Evolutionary conservation across 2,888 invertebrate species (phyloP), one percentile per base, ranked within the genome.

Genomic region (Nesidiocoris tenuis): DNA sequence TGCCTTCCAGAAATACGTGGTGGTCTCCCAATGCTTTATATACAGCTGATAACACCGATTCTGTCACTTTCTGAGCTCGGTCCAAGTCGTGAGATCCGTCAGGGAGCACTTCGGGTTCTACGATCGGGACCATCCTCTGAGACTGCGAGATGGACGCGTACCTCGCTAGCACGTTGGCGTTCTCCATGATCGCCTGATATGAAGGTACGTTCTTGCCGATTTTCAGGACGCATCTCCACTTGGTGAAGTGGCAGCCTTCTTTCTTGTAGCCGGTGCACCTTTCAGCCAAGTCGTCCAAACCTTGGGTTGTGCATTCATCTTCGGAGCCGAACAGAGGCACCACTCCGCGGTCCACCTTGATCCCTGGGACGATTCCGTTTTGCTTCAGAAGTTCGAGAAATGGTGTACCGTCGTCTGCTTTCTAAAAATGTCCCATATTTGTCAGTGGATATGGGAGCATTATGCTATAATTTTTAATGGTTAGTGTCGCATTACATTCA

Each of bases 281-380:
- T 79, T 87, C 86, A 54, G 85, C 84, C 79, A 89, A 82, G 79
- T 86, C 86, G 81, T 90, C 89, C 81, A 90, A 82, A 78, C 88
- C 87, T 84, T 90, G 89, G 74, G 90, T 89, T 61, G 89, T 90
- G 75, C 85, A 84, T 82, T 90, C 90, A 70, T 85, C 86, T 78
- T 87, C 84, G 63, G 88, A 85, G n/a, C 89, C 89, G 80, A 87
- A 86, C 66, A 91, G 82, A 57, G 86, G 84, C 7, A 89, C 87
- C 63, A 88, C 86, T 79, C 90, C 90, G 80, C 86, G 87, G 83
- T 91, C 90, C 16, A 90, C 86, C 82, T 88, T 88, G 79, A 88
- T 86, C 2, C 77, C 77, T 24, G 88, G 86, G 74, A 89, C 84
- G 77, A 89, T 86, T 71, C 86, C 86, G 76, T 83, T 82, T 76